Evolutionary conservation across 2,888 invertebrate genomes (phyloP).

Genomic region (Drosophila pseudotakahashii): DNA sequence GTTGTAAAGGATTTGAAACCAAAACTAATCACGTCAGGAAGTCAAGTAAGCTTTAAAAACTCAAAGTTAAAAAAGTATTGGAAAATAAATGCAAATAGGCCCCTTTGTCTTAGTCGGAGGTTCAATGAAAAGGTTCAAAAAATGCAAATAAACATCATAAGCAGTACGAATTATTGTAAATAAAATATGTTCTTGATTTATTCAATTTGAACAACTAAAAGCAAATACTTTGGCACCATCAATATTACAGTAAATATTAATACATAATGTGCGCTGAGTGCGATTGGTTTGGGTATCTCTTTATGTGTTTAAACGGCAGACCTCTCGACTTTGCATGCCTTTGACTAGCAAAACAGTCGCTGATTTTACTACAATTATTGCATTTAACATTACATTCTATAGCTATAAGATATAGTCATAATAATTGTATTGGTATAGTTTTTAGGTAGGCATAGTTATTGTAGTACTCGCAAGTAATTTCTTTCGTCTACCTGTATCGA

Average conservation of each 20-base stretch:
- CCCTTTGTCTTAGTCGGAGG: no score
- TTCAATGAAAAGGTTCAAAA: no score
- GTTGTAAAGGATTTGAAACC: background rate
- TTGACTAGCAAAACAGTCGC: slow-evolving; percentile 73
- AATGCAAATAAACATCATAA: slow-evolving; percentile 3
- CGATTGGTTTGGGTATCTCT: slow-evolving; percentile 26
- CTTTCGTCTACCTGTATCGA: slow-evolving; percentile 56
- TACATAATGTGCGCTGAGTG: slow-evolving; percentile 24
- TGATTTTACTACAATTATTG: slow-evolving; percentile 66
- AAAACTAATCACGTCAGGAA: background rate
- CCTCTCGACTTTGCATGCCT: slow-evolving; percentile 8
- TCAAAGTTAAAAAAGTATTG: no score
- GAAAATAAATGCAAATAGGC: no score
- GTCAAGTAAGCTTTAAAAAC: background rate
- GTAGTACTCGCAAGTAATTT: slow-evolving; percentile 66
- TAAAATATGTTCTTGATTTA: slow-evolving; percentile 58
- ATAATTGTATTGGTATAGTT: slow-evolving; percentile 30
- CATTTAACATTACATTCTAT: slow-evolving; percentile 64
- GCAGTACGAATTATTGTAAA: slow-evolving; percentile 42
- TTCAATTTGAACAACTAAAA: slow-evolving; percentile 70
- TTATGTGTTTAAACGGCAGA: slow-evolving; percentile 33
- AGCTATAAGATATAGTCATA: slow-evolving; percentile 50
- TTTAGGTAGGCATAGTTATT: slow-evolving; percentile 60
- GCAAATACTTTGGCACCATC: slow-evolving; percentile 79
- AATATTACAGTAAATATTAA: slow-evolving; percentile 47